A percentile compares a stretch with the other conserved stretches of the same genome.
Conservation (phyloP, 2,888 invertebrate species). For the Chrysotoxum bicinctum region DNA sequence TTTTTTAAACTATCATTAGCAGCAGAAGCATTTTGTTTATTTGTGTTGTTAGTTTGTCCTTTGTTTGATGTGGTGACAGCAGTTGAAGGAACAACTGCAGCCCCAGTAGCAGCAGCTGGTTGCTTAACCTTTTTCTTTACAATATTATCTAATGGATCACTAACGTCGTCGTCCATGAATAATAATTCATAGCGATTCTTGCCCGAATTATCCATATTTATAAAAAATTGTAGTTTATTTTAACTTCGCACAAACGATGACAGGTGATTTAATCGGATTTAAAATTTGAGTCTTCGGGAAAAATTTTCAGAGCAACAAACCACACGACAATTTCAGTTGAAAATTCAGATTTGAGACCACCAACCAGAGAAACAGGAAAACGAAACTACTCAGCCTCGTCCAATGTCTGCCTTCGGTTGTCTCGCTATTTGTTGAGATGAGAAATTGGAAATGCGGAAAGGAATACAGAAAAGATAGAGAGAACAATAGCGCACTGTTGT, state of each 20-base stretch:
- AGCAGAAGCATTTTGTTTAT: slow-evolving; percentile 71
- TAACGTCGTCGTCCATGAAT: slow-evolving; percentile 82
- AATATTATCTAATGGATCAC: slow-evolving; percentile 81
- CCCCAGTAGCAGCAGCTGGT: slow-evolving; percentile 68
- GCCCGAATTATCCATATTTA: slow-evolving; percentile 80
- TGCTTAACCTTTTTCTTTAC: slow-evolving; percentile 78
- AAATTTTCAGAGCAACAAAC: slow-evolving; percentile 27
- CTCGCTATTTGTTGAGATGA: neutral
- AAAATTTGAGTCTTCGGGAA: slow-evolving; percentile 28
- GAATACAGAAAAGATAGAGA: neutral
- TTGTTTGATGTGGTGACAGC: slow-evolving; percentile 62
- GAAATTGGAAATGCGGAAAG: neutral
- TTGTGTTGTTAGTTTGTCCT: slow-evolving; percentile 38
- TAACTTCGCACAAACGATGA: slow-evolving; percentile 55
- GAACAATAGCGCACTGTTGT: neutral
- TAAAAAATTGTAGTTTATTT: slow-evolving; percentile 26
- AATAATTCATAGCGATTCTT: slow-evolving; percentile 82
- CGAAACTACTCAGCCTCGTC: slow-evolving; percentile 34
- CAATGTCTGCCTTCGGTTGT: neutral
- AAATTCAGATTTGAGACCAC: neutral
- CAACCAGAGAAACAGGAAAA: slow-evolving; percentile 65
- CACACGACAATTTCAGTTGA: slow-evolving; percentile 26
- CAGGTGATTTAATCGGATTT: slow-evolving; percentile 67
- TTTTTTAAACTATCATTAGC: slow-evolving; percentile 62
- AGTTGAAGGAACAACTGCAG: slow-evolving; percentile 71